Base-by-base conservation (phyloP, 2,888 invertebrate genomes). In the Stenchaetothrips biformis region DNA sequence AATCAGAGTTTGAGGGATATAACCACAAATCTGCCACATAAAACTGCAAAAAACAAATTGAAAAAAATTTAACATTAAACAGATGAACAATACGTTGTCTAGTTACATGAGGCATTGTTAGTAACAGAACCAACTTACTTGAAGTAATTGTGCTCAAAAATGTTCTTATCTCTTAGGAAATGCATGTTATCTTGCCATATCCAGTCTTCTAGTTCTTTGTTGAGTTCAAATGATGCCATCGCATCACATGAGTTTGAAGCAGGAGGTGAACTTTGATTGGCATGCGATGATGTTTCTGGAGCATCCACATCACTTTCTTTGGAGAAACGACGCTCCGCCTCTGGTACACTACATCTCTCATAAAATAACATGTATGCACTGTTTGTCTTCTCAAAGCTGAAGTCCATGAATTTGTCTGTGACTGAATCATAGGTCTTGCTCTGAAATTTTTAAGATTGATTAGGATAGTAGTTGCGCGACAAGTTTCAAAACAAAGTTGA, bases 341-440 rank as follows among this genome's bases (percentile, higher is more conserved):
- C 85, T 0, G 85, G 86, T 83, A 86, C 83, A 80, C 90, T 90
- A 82, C 93, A 93, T 84, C 95, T 91, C 87, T 98, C 97, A 88
- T 98, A 98, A 87, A 98, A 98, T 84, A 98, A 86, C 98, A 98
- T 98, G 87, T 98, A 98, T 0, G 98, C 98, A 85, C 96, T 97
- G 87, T 98, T 97, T 3, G 97, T 97, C 89, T 98, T 98, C 88
- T 98, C 98, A 86, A 97, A 97, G 84, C 97, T 97, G 86, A 98
- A 96, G 87, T 98, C 98, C 94, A 98, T 94, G 86, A 97, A 98
- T 86, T 97, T 97, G 85, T 98, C 98, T 11, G 96, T 96, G 47
- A 97, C 96, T 0, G 97, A 95, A 86, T 98, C 98, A 86, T 97
- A 98, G 0, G 97, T 97, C 89, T 97, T 97, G 85, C 97, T 97